phyloP scores from a whole-genome alignment of 2,888 invertebrate species.

The Asteroscopus sphinx region DNA sequence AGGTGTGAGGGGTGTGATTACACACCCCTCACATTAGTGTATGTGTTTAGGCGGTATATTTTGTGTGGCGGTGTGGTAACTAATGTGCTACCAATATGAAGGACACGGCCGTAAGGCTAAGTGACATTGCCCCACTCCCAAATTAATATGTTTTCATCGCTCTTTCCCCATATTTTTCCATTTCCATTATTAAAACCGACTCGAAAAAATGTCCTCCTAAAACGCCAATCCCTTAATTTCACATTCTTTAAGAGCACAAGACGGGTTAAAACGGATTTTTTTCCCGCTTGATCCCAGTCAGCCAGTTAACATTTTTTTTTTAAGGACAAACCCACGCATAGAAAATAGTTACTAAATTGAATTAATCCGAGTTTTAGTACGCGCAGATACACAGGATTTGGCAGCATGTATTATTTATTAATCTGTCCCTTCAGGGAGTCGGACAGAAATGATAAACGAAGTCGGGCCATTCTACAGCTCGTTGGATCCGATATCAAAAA shows the following conservation, averaged over 20 bases:
- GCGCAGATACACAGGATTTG: slow-evolving; percentile 36
- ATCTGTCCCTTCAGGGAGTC: slow-evolving; percentile 25
- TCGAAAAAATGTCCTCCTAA: slow-evolving; percentile 12
- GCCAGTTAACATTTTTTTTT: too few species aligned
- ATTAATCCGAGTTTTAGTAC: slow-evolving; percentile 44
- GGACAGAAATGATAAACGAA: slow-evolving; percentile 45
- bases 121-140: too few species aligned
- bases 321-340: slow-evolving; percentile 6
- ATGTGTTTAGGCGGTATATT: too few species aligned
- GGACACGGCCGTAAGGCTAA: too few species aligned
- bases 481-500: slow-evolving; percentile 55
- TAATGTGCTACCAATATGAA: too few species aligned
- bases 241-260: slow-evolving; percentile 16
- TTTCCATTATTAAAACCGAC: too few species aligned
- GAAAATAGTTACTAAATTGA: slow-evolving; percentile 26
- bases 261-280: neutral
- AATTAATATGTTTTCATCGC: too few species aligned
- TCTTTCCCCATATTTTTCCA: too few species aligned
- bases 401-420: slow-evolving; percentile 42
- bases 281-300: slow-evolving; percentile 7
- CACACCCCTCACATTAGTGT: too few species aligned
- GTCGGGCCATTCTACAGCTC: slow-evolving; percentile 12
- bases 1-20: too few species aligned
- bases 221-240: slow-evolving; percentile 15
- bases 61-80: too few species aligned